Percentiles rank a stretch among this genome's conserved stretches.
phyloP scores from a whole-genome alignment of 2,797 vertebrate genomes.

The Helostoma temminkii region DNA sequence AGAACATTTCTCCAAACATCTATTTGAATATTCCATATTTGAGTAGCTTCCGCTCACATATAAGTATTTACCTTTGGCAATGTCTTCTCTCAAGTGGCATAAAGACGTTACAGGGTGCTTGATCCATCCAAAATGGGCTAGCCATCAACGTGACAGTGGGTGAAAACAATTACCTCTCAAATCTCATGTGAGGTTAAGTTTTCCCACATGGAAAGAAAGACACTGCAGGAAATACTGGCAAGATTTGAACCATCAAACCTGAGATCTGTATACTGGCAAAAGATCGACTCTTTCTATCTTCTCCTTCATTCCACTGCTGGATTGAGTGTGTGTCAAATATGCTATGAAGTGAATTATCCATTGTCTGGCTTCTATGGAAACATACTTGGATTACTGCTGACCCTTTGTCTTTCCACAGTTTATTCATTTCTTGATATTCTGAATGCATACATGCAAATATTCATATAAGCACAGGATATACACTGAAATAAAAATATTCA shows the following conservation, averaged over 20 bases:
- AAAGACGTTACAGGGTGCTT: slow-evolving; percentile 59
- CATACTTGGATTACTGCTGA: slow-evolving; percentile 33
- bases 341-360: slow-evolving; percentile 40
- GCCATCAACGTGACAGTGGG: slow-evolving; percentile 61
- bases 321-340: slow-evolving; percentile 28
- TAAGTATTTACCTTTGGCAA: slow-evolving; percentile 57
- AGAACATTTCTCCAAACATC: slow-evolving; percentile 55
- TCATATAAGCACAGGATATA: slow-evolving; percentile 25
- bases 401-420: slow-evolving; percentile 45
- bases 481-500: slow-evolving; percentile 25
- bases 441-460: slow-evolving; percentile 42
- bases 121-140: slow-evolving; percentile 59
- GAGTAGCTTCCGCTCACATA: slow-evolving; percentile 31
- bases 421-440: slow-evolving; percentile 35
- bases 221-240: slow-evolving; percentile 56
- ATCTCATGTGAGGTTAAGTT: slow-evolving; percentile 63
- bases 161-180: slow-evolving; percentile 69
- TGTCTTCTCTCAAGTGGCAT: slow-evolving; percentile 58
- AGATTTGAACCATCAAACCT: slow-evolving; percentile 60
- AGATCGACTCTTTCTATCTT: slow-evolving; percentile 15
- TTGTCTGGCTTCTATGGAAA: slow-evolving; percentile 64
- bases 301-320: slow-evolving; percentile 35
- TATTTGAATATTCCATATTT: slow-evolving; percentile 53
- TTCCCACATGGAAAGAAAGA: slow-evolving; percentile 71
- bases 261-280: slow-evolving; percentile 61